These are phyloP conservation scores for Vulpes ferrilata DNA, from an alignment of 2,113 vertebrate species.

Conservation along the genomic window DNA sequence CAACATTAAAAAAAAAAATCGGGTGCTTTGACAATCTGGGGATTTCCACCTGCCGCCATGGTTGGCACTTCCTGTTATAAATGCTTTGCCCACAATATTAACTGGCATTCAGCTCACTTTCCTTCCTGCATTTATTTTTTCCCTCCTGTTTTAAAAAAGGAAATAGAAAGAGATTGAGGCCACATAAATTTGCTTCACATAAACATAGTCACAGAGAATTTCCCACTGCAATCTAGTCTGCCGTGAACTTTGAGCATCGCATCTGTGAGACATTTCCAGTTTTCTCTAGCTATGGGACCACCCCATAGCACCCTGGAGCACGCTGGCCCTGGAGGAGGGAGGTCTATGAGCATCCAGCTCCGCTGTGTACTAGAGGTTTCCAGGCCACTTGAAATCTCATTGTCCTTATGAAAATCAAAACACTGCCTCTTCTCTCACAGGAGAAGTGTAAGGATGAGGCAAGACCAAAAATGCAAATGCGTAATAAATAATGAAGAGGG, in stretches of 20 bases:
- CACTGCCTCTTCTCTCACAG: not conserved
- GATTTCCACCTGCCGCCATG: not conserved
- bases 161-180: not conserved
- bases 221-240: not conserved
- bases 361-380: not conserved
- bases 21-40: not conserved
- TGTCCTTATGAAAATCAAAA: not conserved
- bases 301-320: not conserved
- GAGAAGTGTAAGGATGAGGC: not conserved
- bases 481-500: not conserved
- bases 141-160: not conserved
- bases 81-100: not conserved
- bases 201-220: not conserved
- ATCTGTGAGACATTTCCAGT: not conserved
- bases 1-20: not conserved
- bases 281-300: not conserved
- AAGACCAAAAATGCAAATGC: not conserved
- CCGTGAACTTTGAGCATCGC: not conserved
- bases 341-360: not conserved
- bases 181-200: not conserved
- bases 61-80: not conserved
- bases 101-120: not conserved
- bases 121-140: not conserved
- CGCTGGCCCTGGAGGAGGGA: not conserved
- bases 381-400: not conserved